Percentiles rank a stretch among this genome's conserved stretches.
Evolutionary conservation across 1,140 invertebrate genomes (phyloP).

Genomic region (Pemphigus obesinymphae): DNA sequence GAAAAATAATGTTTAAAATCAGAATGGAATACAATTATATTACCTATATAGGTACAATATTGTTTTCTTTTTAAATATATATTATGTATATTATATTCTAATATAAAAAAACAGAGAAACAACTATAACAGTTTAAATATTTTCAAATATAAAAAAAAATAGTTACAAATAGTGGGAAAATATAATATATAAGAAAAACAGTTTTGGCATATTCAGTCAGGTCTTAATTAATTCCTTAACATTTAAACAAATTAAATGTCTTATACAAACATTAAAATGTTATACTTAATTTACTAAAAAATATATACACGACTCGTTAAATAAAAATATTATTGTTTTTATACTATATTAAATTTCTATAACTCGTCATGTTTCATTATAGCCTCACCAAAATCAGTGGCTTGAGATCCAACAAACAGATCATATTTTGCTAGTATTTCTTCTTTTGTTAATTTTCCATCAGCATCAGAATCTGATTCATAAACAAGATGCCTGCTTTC

Average conservation of each 20-base stretch:
- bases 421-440: slow-evolving; percentile 96
- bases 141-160: not conserved
- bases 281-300: not conserved
- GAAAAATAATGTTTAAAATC: too few relatives aligned
- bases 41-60: too few relatives aligned
- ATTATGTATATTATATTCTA: not conserved
- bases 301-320: not conserved
- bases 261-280: not conserved
- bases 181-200: not conserved
- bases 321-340: not conserved
- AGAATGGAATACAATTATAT: too few relatives aligned
- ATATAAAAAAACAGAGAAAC: not conserved
- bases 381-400: slow-evolving; percentile 97
- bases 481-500: slow-evolving; percentile 94
- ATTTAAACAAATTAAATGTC: not conserved
- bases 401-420: slow-evolving; percentile 96
- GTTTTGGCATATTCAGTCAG: slow-evolving; percentile 26
- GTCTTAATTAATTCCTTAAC: not conserved
- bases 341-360: slow-evolving; percentile 52
- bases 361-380: slow-evolving; percentile 91
- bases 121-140: not conserved
- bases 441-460: slow-evolving; percentile 82
- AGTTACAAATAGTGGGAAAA: not conserved
- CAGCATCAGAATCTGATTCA: slow-evolving; percentile 85
- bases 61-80: not conserved